phyloP scores from a whole-genome alignment of 2,113 vertebrate species.

The Phasianus colchicus region DNA sequence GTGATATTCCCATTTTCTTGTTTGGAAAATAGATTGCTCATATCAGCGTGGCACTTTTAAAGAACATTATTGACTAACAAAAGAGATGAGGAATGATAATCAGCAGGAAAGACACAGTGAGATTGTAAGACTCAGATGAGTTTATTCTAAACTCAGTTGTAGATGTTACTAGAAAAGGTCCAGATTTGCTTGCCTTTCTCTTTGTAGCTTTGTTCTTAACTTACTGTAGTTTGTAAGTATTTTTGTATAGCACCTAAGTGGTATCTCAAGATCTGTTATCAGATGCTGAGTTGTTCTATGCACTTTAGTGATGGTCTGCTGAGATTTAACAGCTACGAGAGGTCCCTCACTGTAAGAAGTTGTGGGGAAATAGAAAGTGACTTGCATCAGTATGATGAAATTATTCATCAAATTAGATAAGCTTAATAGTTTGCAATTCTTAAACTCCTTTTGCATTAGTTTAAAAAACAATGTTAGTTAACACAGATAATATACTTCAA shows the following conservation, averaged over 20 bases:
- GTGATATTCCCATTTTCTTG: neutral
- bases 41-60: neutral
- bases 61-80: neutral
- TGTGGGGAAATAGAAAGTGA: neutral
- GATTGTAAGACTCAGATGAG: rapidly evolving
- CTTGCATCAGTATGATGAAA: neutral
- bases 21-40: neutral
- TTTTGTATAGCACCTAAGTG: neutral
- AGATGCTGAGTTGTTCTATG: neutral
- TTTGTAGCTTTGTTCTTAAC: neutral
- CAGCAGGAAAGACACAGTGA: neutral
- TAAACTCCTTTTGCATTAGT: neutral
- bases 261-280: neutral
- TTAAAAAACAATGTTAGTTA: slow-evolving; percentile 27
- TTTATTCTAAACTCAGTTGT: neutral
- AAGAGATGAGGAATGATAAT: neutral
- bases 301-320: neutral
- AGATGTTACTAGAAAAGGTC: neutral
- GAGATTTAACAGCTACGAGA: neutral
- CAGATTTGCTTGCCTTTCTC: neutral
- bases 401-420: neutral
- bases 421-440: neutral
- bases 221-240: neutral
- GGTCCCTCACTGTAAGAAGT: neutral
- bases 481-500: slow-evolving; percentile 13